Percentiles rank a stretch among this genome's conserved stretches.
Evolutionary conservation across 1,140 invertebrate genomes (phyloP).

Genomic region (Lepidurus couesii): DNA sequence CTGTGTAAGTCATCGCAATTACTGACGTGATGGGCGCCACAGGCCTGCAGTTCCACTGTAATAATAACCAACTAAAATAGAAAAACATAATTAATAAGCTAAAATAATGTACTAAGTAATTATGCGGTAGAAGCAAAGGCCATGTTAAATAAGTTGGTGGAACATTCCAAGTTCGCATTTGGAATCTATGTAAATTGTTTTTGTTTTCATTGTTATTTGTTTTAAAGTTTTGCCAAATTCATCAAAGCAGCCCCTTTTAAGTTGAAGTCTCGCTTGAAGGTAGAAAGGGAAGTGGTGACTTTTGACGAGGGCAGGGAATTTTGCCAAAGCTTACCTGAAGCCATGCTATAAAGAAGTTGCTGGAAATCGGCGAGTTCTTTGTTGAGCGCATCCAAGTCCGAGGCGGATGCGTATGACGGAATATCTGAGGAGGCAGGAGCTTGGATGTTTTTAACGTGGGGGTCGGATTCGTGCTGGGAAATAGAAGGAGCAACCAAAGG

Average conservation of each 20-base stretch:
- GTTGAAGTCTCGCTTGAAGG: background rate
- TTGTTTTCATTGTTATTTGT: too few species aligned
- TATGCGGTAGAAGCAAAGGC: too few species aligned
- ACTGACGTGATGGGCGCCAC: too few species aligned
- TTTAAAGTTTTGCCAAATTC: too few species aligned
- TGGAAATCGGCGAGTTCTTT: constrained; percentile 53
- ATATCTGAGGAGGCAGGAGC: constrained; percentile 29
- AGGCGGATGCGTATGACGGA: constrained; percentile 31
- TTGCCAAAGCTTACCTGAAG: constrained; percentile 32
- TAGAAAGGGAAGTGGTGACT: background rate
- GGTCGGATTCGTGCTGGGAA: constrained; percentile 33
- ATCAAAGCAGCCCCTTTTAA: background rate
- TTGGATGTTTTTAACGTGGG: constrained; percentile 35
- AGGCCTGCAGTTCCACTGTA: too few species aligned
- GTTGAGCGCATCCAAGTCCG: constrained; percentile 46
- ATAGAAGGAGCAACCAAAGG: constrained; percentile 24
- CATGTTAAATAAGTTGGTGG: too few species aligned
- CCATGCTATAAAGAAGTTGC: constrained; percentile 51
- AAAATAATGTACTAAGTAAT: too few species aligned
- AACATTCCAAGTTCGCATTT: too few species aligned
- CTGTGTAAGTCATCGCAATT: too few species aligned
- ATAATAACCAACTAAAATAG: too few species aligned
- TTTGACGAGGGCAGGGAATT: background rate
- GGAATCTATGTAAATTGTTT: too few species aligned
- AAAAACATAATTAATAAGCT: too few species aligned